Evolutionary conservation across 2,888 invertebrate genomes (phyloP).

Genomic region (Nomada ruficornis): DNA sequence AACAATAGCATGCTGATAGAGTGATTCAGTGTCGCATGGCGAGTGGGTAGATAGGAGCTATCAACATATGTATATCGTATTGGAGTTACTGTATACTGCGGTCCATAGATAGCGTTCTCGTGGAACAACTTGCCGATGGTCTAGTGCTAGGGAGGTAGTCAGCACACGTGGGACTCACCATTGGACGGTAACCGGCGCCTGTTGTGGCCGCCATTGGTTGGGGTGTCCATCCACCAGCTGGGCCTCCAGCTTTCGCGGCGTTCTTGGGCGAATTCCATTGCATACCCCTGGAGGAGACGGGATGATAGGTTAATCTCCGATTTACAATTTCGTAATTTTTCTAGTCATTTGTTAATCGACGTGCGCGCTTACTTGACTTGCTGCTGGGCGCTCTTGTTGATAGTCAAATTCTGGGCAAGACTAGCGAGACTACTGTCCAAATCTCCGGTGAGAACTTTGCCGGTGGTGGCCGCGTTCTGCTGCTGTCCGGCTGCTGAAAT

Average conservation of each 20-base stretch:
- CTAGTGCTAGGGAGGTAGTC: not conserved
- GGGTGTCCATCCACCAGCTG: conserved; percentile 91
- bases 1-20: conserved; percentile 32
- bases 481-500: conserved; percentile 82
- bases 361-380: conserved; percentile 89
- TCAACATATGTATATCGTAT: conserved; percentile 1
- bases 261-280: conserved; percentile 97
- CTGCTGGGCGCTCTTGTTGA: conserved; percentile 90
- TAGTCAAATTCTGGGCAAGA: conserved; percentile 96
- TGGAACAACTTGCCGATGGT: conserved; percentile 51
- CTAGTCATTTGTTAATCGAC: not conserved
- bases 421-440: conserved; percentile 97
- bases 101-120: not conserved
- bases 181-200: conserved; percentile 94
- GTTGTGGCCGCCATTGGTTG: conserved; percentile 96
- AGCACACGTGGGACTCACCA: conserved; percentile 87
- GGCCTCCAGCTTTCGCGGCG: conserved; percentile 90
- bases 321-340: not conserved
- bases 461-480: conserved; percentile 85
- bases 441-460: conserved; percentile 95
- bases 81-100: conserved; percentile 2
- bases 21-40: not conserved
- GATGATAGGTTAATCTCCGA: not conserved
- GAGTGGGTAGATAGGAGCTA: not conserved
- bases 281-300: conserved; percentile 88